These are phyloP conservation scores for Gephyroberyx darwinii DNA, from an alignment of 2,797 vertebrate genomes.

Conservation along the genomic window DNA sequence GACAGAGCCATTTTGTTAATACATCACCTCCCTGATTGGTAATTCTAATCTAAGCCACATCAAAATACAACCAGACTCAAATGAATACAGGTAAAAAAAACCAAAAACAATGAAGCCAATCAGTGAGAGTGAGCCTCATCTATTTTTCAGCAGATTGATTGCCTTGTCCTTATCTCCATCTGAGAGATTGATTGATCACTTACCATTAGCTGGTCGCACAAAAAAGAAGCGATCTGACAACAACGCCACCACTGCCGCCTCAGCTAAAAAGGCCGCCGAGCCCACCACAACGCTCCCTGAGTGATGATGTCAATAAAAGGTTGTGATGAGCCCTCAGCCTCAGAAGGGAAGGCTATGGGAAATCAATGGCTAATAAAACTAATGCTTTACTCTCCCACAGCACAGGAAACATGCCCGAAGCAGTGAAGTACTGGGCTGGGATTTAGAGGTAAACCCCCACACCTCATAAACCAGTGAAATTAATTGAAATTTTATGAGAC, in stretches of 20 bases:
- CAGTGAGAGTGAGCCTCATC: conserved; percentile 36
- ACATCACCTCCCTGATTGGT: not conserved
- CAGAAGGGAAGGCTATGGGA: conserved; percentile 46
- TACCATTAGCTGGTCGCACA: conserved; percentile 56
- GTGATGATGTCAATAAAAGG: conserved; percentile 71
- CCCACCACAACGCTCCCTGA: conserved; percentile 48
- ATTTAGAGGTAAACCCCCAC: conserved; percentile 23
- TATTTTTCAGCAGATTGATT: conserved; percentile 65
- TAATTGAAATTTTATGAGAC: conserved; percentile 20
- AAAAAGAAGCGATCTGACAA: conserved; percentile 51
- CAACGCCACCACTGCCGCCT: conserved; percentile 44
- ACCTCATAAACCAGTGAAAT: conserved; percentile 8
- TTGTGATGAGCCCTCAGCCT: conserved; percentile 65
- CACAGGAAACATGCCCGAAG: conserved; percentile 28
- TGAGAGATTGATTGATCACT: conserved; percentile 64
- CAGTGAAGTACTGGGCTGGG: conserved; percentile 20
- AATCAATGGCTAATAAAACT: conserved; percentile 79
- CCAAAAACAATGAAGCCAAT: conserved; percentile 34
- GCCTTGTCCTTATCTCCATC: conserved; percentile 48
- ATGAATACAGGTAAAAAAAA: conserved; percentile 15
- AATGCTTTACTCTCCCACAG: conserved; percentile 42
- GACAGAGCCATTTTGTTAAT: too few relatives aligned
- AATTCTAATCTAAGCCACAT: not conserved
- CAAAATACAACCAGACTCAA: not conserved
- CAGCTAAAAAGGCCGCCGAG: conserved; percentile 56